Percentiles rank a stretch among this genome's conserved stretches.
These are phyloP conservation scores for Drosophila kikkawai DNA, from an alignment of 1,140 invertebrate genomes.

Conservation along the genomic window DNA sequence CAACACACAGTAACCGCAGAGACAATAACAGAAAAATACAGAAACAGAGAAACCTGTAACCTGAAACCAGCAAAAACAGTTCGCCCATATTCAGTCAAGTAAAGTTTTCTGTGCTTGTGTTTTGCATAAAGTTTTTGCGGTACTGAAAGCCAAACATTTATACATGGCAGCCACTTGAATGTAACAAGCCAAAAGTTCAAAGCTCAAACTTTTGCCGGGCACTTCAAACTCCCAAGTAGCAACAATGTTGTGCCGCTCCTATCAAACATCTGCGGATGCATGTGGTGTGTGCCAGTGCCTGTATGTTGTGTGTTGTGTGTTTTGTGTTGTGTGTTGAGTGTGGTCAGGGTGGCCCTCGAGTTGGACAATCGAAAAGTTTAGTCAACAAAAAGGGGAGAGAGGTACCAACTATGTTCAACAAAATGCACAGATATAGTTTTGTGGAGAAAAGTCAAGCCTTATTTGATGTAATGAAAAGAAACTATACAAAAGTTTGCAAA, in stretches of 20 bases:
- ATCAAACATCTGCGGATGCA: conserved; percentile 30
- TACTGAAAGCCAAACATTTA: conserved; percentile 57
- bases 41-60: conserved; percentile 22
- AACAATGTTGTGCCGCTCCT: conserved; percentile 43
- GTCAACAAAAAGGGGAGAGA: conserved; percentile 13
- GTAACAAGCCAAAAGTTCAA: conserved; percentile 76
- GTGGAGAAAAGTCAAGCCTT: neutral
- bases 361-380: conserved; percentile 43
- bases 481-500: neutral
- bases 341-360: conserved; percentile 36
- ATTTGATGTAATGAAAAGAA: neutral
- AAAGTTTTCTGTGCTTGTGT: conserved; percentile 24
- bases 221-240: conserved; percentile 37
- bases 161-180: conserved; percentile 71
- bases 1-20: conserved; percentile 13
- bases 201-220: conserved; percentile 63
- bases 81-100: conserved; percentile 28
- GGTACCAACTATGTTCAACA: neutral
- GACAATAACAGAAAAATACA: conserved; percentile 56
- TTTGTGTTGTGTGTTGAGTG: conserved; percentile 29
- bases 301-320: conserved; percentile 26
- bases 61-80: conserved; percentile 10
- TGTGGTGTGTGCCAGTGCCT: conserved; percentile 6
- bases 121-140: conserved; percentile 70
- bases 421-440: neutral